Base-by-base conservation (phyloP, 2,888 invertebrate genomes). In the Drosophila atroscutellata region DNA sequence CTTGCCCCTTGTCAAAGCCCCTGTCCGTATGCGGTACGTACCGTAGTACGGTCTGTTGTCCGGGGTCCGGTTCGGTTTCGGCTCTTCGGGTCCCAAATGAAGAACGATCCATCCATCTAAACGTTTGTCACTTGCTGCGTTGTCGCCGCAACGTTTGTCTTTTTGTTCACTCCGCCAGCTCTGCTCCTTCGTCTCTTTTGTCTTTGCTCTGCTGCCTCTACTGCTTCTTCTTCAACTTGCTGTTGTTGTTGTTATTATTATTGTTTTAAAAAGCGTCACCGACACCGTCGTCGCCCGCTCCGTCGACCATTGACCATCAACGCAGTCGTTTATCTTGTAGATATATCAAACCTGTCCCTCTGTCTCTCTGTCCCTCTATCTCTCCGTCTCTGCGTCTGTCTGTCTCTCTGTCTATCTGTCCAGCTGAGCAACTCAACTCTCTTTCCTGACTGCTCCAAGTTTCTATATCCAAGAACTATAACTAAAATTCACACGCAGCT, bases 101-200 rank as follows among this genome's bases (percentile, higher is more conserved):
- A 75, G 81, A 87, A 81, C 86, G 81, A 84, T 86, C 84, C 87
- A 86, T 86, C 88, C 83, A 87, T 86, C 86, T 86, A 86, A 86
- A 87, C 84, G 88, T 86, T 86, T 86, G 86, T 86, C 86, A 86
- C 86, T 86, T 84, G 84, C 84, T 82, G 72, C 83, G 73, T 77
- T 83, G 86, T 85, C 86, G 86, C 81, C 86, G 86, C 81, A 80
- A 83, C 86, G 85, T 85, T 85, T 85, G 84, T 85, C 86, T 86
- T 86, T 81, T 85, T 67, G 75, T 63, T 75, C 61, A 60, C 73
- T 85, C 56, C 66, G 72, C 72, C 84, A 86, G 86, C 67, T 86
- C 81, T 86, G 81, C 83, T 85, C 86, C 85, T 85, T 86, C 83
- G 81, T 72, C 60, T 77, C 76, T 74, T 74, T 77, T 76, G 70